Percentiles rank a stretch among this genome's conserved stretches.
These are phyloP conservation scores for Typhlichthys subterraneus DNA, from an alignment of 2,797 vertebrate species.

Conservation along the genomic window DNA sequence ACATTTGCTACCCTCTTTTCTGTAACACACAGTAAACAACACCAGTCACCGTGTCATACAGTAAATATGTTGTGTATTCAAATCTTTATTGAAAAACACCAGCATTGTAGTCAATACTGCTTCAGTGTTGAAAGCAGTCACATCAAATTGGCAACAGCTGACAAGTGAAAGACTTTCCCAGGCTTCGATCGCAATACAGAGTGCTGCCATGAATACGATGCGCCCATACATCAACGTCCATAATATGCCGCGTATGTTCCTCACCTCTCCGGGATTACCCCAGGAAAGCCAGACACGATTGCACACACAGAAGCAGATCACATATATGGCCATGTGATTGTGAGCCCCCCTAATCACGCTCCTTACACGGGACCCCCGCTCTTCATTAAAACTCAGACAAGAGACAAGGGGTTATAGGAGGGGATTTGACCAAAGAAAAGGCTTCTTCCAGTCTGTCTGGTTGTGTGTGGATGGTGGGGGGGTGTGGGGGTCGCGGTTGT, in stretches of 20 bases:
- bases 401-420: conserved; percentile 20
- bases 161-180: conserved; percentile 53
- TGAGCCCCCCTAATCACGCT: conserved; percentile 58
- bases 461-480: conserved; percentile 1
- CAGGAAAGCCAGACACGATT: conserved; percentile 29
- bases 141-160: conserved; percentile 51
- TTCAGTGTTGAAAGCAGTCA: conserved; percentile 39
- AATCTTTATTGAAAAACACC: conserved; percentile 42
- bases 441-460: conserved; percentile 77
- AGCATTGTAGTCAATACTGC: conserved; percentile 40
- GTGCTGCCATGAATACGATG: conserved; percentile 54
- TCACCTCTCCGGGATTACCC: conserved; percentile 65
- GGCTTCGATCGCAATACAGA: conserved; percentile 60
- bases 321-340: conserved; percentile 24
- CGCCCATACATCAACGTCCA: conserved; percentile 12
- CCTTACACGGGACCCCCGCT: conserved; percentile 66
- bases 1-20: no score
- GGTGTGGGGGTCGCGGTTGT: conserved; percentile 16
- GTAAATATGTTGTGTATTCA: conserved; percentile 7
- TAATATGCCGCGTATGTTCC: conserved; percentile 70
- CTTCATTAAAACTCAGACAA: conserved; percentile 80
- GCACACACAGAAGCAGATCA: conserved; percentile 19
- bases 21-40: not conserved
- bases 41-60: not conserved
- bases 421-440: conserved; percentile 61